Base-by-base conservation (phyloP, 2,797 vertebrate genomes). In the Mallotus villosus region DNA sequence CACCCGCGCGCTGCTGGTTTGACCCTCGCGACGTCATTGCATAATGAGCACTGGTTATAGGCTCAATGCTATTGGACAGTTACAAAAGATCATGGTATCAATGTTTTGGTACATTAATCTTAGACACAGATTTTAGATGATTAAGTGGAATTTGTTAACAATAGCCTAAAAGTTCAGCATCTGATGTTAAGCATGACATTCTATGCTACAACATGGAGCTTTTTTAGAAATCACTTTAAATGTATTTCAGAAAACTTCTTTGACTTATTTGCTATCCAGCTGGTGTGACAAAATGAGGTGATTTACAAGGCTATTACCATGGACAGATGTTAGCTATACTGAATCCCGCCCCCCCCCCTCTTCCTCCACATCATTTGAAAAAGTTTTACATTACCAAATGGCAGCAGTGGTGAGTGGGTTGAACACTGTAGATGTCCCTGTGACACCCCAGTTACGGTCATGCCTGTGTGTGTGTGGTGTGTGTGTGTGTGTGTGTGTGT, bases 1-100 rank as follows among this genome's bases (percentile, higher is more conserved):
- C 86, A 85, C 70, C 64, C 27, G 67, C 60, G 67, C 58, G 62
- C 46, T 74, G 34, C 55, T 69, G 65, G 49, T 74, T 59, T 72
- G 74, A 70, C 80, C 66, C 60, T 67, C 63, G 67, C 34, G 67
- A 59, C 73, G 27, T 49, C 63, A 79, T 37, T 32, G 72, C 32
- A 46, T 32, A 11, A 63, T 32, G 58, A 60, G 22, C 58, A 60
- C 58, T 24, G 58, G 58, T 58, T 58, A 58, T 7, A 24, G 34
- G 4, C 46, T 29, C 46, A 29, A 25, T 25, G 65, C 27, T 46
- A 67, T 25, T 55, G 51, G 51, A 55, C 51, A 55, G 19, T n/a
- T 5, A 5, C 4, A 17, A 58, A 68, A 59, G 17, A 34, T 68
- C 14, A 58, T 29, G 55, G 63, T 64, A 22, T 65, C 7, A 63